A percentile compares a stretch with the other conserved stretches of the same genome.
phyloP scores from a whole-genome alignment of 2,888 invertebrate species.

The Lithophane ornitopus region DNA sequence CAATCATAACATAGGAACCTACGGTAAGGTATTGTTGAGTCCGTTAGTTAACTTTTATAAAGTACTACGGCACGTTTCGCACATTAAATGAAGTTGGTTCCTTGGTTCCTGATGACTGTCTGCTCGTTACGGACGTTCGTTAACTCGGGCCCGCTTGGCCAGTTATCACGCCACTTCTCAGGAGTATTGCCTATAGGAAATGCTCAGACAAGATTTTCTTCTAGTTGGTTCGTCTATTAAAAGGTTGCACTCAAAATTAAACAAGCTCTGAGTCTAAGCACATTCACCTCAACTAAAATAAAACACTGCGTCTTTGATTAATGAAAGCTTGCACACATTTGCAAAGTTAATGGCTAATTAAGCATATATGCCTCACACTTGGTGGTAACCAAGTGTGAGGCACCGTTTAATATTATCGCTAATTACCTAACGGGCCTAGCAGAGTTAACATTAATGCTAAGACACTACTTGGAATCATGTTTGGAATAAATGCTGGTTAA shows the following conservation, averaged over 20 bases:
- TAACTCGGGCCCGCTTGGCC: slow-evolving; percentile 24
- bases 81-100: slow-evolving; percentile 59
- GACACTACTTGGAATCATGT: slow-evolving; percentile 41
- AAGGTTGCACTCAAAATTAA: slow-evolving; percentile 33
- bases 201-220: slow-evolving; percentile 32
- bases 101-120: slow-evolving; percentile 62
- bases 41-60: slow-evolving; percentile 63
- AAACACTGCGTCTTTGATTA: slow-evolving; percentile 36
- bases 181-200: slow-evolving; percentile 26
- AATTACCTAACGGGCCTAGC: slow-evolving; percentile 47
- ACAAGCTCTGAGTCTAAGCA: slow-evolving; percentile 10
- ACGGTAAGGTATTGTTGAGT: slow-evolving; percentile 57
- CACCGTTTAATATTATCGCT: slow-evolving; percentile 46
- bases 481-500: slow-evolving; percentile 38
- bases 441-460: slow-evolving; percentile 47
- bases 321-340: slow-evolving; percentile 28
- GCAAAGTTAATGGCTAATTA: slow-evolving; percentile 38
- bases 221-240: slow-evolving; percentile 11
- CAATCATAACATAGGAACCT: slow-evolving; percentile 72
- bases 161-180: slow-evolving; percentile 39
- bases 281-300: slow-evolving; percentile 20
- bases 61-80: slow-evolving; percentile 57
- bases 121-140: slow-evolving; percentile 50
- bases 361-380: slow-evolving; percentile 11
- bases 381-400: slow-evolving; percentile 29